phyloP scores from a whole-genome alignment of 2,888 invertebrate species.

The Dyspetes luteomarginatus region DNA sequence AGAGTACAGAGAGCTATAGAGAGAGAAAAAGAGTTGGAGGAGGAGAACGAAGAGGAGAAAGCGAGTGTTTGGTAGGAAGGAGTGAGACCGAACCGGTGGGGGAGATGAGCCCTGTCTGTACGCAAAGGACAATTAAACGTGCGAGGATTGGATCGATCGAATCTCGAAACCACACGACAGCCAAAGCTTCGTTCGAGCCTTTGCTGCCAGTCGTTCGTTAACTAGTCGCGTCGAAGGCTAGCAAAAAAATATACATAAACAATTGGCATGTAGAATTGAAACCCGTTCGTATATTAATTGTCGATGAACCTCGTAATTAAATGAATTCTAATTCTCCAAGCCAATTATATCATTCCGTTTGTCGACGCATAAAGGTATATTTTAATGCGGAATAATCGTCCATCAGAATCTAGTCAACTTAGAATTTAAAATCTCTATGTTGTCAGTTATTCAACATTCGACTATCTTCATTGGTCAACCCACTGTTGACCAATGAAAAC shows the following conservation, averaged over 20 bases:
- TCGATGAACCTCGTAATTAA: background rate
- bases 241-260: constrained; percentile 8
- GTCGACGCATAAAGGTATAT: too few species aligned
- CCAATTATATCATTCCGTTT: background rate
- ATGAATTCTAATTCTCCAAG: background rate
- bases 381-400: too few species aligned
- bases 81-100: constrained; percentile 4
- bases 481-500: too few species aligned
- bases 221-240: constrained; percentile 31
- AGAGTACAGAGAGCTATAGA: constrained; percentile 37
- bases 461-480: too few species aligned
- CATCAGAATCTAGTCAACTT: too few species aligned
- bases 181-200: constrained; percentile 14
- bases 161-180: constrained; percentile 40
- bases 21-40: constrained; percentile 15
- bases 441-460: too few species aligned
- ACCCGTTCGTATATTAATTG: constrained; percentile 14
- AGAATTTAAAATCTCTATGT: too few species aligned
- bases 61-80: constrained; percentile 42
- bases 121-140: constrained; percentile 62
- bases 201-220: constrained; percentile 36
- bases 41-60: constrained; percentile 6
- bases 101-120: constrained; percentile 35
- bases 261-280: background rate
- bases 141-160: constrained; percentile 61